A percentile compares a stretch with the other conserved stretches of the same genome.
These are phyloP conservation scores for Thamnaconus septentrionalis DNA, from an alignment of 2,113 vertebrate species.

Conservation along the genomic window DNA sequence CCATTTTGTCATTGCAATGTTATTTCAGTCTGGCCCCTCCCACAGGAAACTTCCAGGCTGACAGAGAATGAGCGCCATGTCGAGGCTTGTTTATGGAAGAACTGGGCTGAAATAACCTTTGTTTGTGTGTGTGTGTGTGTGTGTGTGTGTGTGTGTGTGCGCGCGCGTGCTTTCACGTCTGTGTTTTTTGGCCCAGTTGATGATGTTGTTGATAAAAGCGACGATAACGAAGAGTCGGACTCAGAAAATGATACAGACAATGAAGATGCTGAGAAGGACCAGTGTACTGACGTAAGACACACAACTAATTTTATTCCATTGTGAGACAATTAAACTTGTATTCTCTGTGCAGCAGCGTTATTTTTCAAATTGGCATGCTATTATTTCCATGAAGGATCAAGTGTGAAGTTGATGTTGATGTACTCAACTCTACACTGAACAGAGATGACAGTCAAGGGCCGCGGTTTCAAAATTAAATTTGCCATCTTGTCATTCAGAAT, in stretches of 20 bases:
- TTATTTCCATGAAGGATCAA: too few relatives aligned
- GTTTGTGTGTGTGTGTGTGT: background rate
- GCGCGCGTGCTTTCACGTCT: constrained; percentile 4
- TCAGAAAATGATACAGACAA: constrained; percentile 87
- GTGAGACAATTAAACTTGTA: too few relatives aligned
- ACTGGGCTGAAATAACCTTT: background rate
- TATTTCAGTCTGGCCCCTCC: constrained; percentile 14
- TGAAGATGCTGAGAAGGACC: constrained; percentile 87
- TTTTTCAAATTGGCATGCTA: too few relatives aligned
- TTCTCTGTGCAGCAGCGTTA: too few relatives aligned
- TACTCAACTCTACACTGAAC: too few relatives aligned
- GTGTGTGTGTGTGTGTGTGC: constrained; percentile 52
- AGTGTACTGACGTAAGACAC: constrained; percentile 56
- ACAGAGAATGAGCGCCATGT: background rate
- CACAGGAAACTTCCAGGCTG: background rate
- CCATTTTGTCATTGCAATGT: constrained; percentile 19
- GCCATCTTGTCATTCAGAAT: constrained; percentile 78
- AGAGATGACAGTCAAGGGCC: too few relatives aligned
- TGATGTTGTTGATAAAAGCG: constrained; percentile 96
- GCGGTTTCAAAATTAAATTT: too few relatives aligned
- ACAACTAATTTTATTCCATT: background rate
- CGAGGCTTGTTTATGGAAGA: background rate
- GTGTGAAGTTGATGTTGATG: too few relatives aligned
- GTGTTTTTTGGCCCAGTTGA: constrained; percentile 83
- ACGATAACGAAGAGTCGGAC: constrained; percentile 90